Conservation (phyloP, 64 coral and sea anemone genomes). For the Dendronephthya gigantea region DNA sequence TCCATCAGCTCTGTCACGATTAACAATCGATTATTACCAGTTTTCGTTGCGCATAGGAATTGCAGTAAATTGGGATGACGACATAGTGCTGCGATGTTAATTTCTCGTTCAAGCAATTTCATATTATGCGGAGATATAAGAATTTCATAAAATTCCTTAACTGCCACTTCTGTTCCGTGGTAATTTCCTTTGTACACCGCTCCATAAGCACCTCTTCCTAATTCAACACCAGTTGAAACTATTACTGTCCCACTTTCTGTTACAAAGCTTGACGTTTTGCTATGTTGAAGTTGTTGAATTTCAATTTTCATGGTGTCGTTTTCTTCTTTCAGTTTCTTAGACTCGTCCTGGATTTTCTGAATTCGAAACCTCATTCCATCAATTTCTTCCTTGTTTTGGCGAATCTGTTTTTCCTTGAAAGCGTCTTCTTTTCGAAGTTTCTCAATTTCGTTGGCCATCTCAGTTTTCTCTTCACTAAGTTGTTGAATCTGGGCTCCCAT, state of each 20-base stretch:
- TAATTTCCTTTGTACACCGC: neutral
- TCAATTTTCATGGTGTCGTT: too few relatives aligned
- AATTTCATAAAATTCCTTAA: constrained; percentile 23
- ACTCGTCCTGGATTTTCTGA: too few relatives aligned
- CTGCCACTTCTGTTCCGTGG: constrained; percentile 1
- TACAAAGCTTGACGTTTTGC: neutral
- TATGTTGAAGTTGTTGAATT: too few relatives aligned
- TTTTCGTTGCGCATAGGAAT: too few relatives aligned
- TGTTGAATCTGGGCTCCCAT: too few relatives aligned
- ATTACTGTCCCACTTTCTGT: neutral
- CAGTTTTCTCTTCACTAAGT: too few relatives aligned
- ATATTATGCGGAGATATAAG: neutral
- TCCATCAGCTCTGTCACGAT: too few relatives aligned
- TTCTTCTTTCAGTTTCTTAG: too few relatives aligned
- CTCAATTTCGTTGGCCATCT: too few relatives aligned
- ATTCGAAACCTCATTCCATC: neutral
- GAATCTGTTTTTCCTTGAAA: neutral
- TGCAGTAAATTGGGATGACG: too few relatives aligned
- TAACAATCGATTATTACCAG: too few relatives aligned
- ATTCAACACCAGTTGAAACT: neutral
- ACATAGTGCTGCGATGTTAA: constrained; percentile 30
- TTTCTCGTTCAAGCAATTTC: constrained; percentile 29
- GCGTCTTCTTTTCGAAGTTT: too few relatives aligned
- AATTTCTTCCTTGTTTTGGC: neutral
- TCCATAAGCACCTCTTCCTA: neutral